phyloP scores from a whole-genome alignment of 2,888 invertebrate species.

The Busseola fusca region DNA sequence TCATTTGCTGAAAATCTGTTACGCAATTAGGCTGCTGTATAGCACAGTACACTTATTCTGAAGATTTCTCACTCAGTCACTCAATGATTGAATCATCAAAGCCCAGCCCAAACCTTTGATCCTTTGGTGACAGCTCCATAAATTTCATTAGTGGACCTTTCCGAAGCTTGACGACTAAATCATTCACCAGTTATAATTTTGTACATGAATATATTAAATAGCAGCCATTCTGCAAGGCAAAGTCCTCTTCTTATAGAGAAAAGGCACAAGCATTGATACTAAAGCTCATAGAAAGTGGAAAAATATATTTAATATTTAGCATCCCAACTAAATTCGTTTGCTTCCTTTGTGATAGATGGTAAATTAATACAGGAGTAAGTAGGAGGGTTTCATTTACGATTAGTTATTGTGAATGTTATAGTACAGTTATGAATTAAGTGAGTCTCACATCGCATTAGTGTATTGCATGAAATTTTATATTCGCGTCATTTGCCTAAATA shows the following conservation, averaged over 20 bases:
- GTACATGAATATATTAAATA: not conserved
- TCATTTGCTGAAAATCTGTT: too few species aligned
- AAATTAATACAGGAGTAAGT: not conserved
- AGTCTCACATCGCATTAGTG: not conserved
- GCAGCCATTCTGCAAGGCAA: too few species aligned
- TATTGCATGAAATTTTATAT: not conserved
- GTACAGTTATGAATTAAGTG: not conserved
- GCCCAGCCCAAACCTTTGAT: not conserved
- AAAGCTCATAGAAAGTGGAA: too few species aligned
- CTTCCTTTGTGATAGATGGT: too few species aligned
- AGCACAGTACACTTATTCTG: not conserved
- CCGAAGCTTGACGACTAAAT: not conserved
- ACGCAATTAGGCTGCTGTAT: too few species aligned
- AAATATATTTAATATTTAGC: not conserved
- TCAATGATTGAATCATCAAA: not conserved
- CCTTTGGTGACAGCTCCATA: not conserved
- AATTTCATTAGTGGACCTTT: not conserved
- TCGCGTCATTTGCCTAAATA: not conserved
- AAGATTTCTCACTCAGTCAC: not conserved
- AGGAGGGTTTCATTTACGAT: not conserved
- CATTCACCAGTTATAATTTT: not conserved
- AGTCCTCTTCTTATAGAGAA: too few species aligned
- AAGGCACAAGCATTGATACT: too few species aligned
- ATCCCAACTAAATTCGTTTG: not conserved
- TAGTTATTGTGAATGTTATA: not conserved